phyloP scores from a whole-genome alignment of 2,797 vertebrate genomes.

The Rhynchotus rufescens region DNA sequence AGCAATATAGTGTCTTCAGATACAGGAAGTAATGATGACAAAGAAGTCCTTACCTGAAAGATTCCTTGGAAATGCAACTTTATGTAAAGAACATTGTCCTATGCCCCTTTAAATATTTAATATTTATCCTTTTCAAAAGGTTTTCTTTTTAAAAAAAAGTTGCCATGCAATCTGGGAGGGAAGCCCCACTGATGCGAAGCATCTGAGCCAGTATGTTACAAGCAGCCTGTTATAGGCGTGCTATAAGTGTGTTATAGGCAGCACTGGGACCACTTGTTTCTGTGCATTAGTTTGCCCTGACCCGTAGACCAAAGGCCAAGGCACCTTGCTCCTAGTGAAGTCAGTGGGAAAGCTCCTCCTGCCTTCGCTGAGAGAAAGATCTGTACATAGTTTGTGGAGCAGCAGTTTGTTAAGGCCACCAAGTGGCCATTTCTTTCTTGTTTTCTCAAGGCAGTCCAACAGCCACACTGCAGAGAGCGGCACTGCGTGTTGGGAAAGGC shows the following conservation, averaged over 20 bases:
- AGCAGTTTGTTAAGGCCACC: constrained; percentile 37
- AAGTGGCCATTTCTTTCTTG: background rate
- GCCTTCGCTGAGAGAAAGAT: background rate
- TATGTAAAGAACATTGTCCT: background rate
- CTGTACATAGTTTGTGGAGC: background rate
- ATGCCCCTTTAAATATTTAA: background rate
- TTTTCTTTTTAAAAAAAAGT: background rate
- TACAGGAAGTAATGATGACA: background rate
- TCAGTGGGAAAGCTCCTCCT: background rate
- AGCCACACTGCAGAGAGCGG: background rate
- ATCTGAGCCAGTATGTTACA: background rate
- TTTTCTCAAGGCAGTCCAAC: background rate
- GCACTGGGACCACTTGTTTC: background rate
- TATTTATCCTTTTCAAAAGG: background rate
- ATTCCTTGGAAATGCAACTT: background rate
- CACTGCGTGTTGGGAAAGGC: background rate
- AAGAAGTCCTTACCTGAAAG: background rate
- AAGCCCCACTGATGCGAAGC: background rate
- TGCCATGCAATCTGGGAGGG: background rate
- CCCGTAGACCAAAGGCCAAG: background rate
- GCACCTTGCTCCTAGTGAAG: background rate
- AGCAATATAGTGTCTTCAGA: background rate
- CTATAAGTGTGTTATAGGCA: background rate
- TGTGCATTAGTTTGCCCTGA: background rate
- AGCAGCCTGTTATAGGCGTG: background rate